phyloP scores from a whole-genome alignment of 2,888 invertebrate species.

The Cantharis flavilabris region DNA sequence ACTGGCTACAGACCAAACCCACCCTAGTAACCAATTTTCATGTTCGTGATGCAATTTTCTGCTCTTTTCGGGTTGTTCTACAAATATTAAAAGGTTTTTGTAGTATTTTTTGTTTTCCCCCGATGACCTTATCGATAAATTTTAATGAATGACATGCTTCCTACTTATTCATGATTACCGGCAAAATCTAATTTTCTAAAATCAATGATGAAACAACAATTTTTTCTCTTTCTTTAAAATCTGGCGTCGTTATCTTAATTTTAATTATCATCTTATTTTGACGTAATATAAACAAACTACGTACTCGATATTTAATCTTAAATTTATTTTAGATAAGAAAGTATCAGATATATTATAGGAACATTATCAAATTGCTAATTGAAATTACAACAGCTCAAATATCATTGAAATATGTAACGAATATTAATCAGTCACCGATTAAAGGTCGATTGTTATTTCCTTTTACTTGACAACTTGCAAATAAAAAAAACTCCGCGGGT shows the following conservation, averaged over 20 bases:
- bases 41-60: neutral
- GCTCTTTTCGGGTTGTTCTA: too few relatives aligned
- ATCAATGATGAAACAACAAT: too few relatives aligned
- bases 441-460: neutral
- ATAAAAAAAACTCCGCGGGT: neutral
- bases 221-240: neutral
- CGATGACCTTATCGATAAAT: too few relatives aligned
- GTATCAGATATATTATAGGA: neutral
- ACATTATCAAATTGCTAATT: neutral
- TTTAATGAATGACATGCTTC: too few relatives aligned
- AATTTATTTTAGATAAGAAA: neutral
- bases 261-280: neutral
- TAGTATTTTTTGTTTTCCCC: too few relatives aligned
- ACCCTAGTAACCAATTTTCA: too few relatives aligned
- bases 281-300: neutral
- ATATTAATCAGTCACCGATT: neutral
- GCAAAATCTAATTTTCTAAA: too few relatives aligned
- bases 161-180: too few relatives aligned
- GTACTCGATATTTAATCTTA: neutral
- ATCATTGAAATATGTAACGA: neutral
- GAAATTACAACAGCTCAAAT: neutral
- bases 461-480: neutral
- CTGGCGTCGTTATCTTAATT: neutral
- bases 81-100: too few relatives aligned
- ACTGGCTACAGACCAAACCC: neutral